Conservation (phyloP, 2,797 vertebrate species). For the Typhlichthys subterraneus region DNA sequence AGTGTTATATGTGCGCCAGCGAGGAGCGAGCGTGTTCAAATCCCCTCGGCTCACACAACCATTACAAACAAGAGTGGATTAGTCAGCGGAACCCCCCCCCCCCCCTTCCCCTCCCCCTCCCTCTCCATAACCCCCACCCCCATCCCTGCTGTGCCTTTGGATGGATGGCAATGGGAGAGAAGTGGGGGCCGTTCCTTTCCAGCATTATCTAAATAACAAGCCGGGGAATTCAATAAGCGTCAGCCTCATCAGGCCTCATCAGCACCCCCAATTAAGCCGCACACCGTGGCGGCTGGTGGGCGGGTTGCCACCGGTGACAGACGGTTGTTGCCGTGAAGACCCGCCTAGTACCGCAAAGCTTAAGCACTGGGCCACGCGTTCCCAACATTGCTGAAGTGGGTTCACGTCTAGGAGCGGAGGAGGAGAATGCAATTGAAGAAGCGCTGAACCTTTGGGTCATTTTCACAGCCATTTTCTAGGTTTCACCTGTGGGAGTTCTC, state of each 20-base stretch:
- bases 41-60: slow-evolving; percentile 46
- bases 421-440: too few relatives aligned
- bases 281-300: slow-evolving; percentile 59
- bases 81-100: slow-evolving; percentile 32
- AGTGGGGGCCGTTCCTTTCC: slow-evolving; percentile 54
- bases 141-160: slow-evolving; percentile 57
- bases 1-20: slow-evolving; percentile 35
- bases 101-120: neutral
- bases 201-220: slow-evolving; percentile 72
- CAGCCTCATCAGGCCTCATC: slow-evolving; percentile 74
- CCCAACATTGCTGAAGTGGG: slow-evolving; percentile 27
- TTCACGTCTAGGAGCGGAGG: neutral
- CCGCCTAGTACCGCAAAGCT: slow-evolving; percentile 27
- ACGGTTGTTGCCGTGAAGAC: slow-evolving; percentile 41
- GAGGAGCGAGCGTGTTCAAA: slow-evolving; percentile 46
- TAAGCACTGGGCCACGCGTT: slow-evolving; percentile 23
- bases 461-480: too few relatives aligned
- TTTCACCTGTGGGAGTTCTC: too few relatives aligned
- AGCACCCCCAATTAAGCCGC: slow-evolving; percentile 67
- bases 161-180: slow-evolving; percentile 59
- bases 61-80: slow-evolving; percentile 69
- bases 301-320: slow-evolving; percentile 66
- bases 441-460: too few relatives aligned
- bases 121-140: too few relatives aligned
- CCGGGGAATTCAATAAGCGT: slow-evolving; percentile 74